Evolutionary conservation across 1,140 invertebrate genomes (phyloP), one percentile per base, ranked within the genome.

Genomic region (Formica selysi): DNA sequence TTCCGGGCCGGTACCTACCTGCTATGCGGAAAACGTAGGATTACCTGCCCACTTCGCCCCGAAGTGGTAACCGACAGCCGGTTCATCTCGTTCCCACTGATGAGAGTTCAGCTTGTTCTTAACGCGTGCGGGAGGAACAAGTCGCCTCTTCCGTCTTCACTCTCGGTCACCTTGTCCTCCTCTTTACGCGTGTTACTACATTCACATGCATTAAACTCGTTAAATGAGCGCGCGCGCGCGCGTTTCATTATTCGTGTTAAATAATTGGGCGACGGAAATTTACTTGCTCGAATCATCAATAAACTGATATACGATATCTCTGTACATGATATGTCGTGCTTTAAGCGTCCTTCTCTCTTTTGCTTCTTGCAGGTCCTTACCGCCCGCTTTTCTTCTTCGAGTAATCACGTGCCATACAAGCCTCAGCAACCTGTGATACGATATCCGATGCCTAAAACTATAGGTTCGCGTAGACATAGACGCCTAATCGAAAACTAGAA

Each of bases 391-490:
- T 79, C 78, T 59, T 74, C 85, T 48, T 51, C 48, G 48, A 51
- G 16, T 51, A 91, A 91, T 84, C 73, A 93, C 87, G 94, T 95
- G 94, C 94, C 94, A 95, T 95, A 94, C 86, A 84, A 90, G 57
- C 89, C 80, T 91, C 91, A 92, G 89, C 91, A 93, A 89, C 91
- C 94, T 95, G 94, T 95, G 94, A 94, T 95, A 94, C 68, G 92
- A 87, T 89, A 91, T 86, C 87, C 92, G 90, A 76, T 87, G 80
- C 57, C 61, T 83, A 90, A 85, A 91, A 51, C 16, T 51, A 48
- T 48, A 48, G 86, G 59, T 86, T 92, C 74, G 62, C 70, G 79
- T 92, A 92, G 87, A 93, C 86, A 87, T 91, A 89, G 79, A 89
- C 62, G 76, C 26, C 71, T 85, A 87, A 74, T 81, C 80, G 76